Evolutionary conservation across 2,113 vertebrate species (phyloP).

Genomic region (Dicrurus megarhynchus): DNA sequence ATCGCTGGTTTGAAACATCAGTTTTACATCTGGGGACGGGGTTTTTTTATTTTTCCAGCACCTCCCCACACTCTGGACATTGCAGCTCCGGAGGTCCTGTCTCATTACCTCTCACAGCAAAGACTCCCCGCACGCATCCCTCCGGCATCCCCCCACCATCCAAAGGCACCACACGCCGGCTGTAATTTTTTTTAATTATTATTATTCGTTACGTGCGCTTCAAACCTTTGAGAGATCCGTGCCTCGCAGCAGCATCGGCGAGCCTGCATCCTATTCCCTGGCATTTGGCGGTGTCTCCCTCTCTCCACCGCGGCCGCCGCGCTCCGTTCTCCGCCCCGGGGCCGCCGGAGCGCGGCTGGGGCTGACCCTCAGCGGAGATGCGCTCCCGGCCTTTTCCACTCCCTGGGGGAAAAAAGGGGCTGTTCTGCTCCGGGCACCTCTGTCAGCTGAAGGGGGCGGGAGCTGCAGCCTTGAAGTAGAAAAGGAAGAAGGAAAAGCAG

Average conservation of each 20-base stretch:
- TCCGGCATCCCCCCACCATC: background rate
- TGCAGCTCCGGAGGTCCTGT: background rate
- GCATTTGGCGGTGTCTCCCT: background rate
- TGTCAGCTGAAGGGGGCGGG: conserved; percentile 39
- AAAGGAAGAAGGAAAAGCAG: conserved; percentile 13
- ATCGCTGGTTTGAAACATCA: background rate
- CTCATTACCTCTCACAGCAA: background rate
- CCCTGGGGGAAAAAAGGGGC: background rate
- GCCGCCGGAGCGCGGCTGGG: background rate
- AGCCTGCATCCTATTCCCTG: background rate
- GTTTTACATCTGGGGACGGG: background rate
- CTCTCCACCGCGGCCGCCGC: background rate
- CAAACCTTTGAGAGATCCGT: background rate
- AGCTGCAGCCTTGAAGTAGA: conserved; percentile 17
- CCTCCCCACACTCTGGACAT: background rate
- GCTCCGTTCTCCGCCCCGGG: background rate
- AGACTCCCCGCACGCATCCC: background rate
- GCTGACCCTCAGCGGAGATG: background rate
- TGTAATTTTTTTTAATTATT: too few relatives aligned
- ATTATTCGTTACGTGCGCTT: background rate
- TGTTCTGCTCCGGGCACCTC: background rate
- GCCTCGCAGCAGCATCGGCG: background rate
- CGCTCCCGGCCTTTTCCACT: background rate
- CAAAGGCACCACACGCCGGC: background rate
- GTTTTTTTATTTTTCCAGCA: background rate